Base-by-base conservation (phyloP, 2,113 vertebrate genomes). In the Misgurnus anguillicaudatus region DNA sequence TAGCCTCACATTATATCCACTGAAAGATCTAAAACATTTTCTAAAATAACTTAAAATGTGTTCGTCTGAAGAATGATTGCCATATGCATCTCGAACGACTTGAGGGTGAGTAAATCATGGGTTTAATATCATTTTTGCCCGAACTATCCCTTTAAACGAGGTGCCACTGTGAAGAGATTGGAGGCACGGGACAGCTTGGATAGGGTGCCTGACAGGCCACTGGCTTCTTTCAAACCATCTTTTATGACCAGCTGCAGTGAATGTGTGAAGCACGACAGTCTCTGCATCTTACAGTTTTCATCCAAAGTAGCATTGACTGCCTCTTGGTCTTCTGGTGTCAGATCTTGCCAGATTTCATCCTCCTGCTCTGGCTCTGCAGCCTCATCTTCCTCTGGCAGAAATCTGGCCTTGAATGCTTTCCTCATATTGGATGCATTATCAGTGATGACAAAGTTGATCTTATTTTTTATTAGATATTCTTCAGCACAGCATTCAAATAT, bases 271-370 rank as follows among this genome's bases (percentile, higher is more conserved):
- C 19, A 60, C n/a, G 19, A 60, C 19, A 60, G 57, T 60, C 57
- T 60, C n/a, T 60, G 57, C n/a, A 60, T 60, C 57, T 60, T 60
- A 24, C 57, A 60, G 57, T 21, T 60, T 8, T 60, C 57, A 60
- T 60, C 57, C n/a, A 60, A 21, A 21, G 57, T 60, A 9, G n/a
- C 9, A 21, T 60, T 21, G 19, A 60, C 57, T 60, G 7, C 19
- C 19, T 60, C n/a, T 10, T 11, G 57, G 9, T 58, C 55, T 19
- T 21, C 55, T 58, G 55, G n/a, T 19, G n/a, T 58, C n/a, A 58
- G 19, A 8, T 58, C 55, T 58, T 58, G 55, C 55, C 55, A 58
- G 17, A 58, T n/a, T 58, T 58, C 19, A 58, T 58, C 55, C 55
- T 19, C n/a, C 19, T 9, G 19, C 17, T 58, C 7, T 24, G 8